Conservation (phyloP, 2,888 invertebrate genomes). For the Stenoptilia bipunctidactyla region DNA sequence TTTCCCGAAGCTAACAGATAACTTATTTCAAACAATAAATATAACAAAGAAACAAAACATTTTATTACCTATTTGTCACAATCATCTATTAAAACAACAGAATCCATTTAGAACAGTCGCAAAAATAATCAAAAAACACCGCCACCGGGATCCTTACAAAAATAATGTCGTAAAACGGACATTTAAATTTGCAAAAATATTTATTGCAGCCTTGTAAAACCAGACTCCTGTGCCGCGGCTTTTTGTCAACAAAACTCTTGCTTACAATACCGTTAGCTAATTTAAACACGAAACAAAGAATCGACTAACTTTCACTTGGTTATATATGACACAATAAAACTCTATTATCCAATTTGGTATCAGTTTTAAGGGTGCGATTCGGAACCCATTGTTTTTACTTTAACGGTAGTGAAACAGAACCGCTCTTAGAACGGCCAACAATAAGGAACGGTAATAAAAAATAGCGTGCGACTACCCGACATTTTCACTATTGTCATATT, state of each 20-base stretch:
- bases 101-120: no score
- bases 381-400: conserved; percentile 42
- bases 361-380: conserved; percentile 32
- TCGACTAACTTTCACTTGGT: conserved; percentile 58
- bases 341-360: conserved; percentile 23
- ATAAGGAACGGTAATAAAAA: conserved; percentile 38
- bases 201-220: conserved; percentile 40
- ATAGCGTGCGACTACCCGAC: conserved; percentile 35
- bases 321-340: conserved; percentile 60
- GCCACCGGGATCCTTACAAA: conserved; percentile 4
- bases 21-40: no score
- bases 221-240: conserved; percentile 45
- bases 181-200: conserved; percentile 49
- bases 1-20: no score
- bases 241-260: conserved; percentile 21
- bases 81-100: no score
- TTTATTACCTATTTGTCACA: no score
- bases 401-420: conserved; percentile 49
- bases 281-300: conserved; percentile 36
- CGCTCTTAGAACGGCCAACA: conserved; percentile 36
- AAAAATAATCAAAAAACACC: conserved; percentile 2
- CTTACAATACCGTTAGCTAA: conserved; percentile 52
- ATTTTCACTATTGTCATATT: conserved; percentile 39
- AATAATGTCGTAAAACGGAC: conserved; percentile 14
- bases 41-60: no score